Percentiles rank a stretch among this genome's conserved stretches.
These are phyloP conservation scores for Dicerorhinus sumatrensis DNA, from an alignment of 2,113 vertebrate species.

Conservation along the genomic window DNA sequence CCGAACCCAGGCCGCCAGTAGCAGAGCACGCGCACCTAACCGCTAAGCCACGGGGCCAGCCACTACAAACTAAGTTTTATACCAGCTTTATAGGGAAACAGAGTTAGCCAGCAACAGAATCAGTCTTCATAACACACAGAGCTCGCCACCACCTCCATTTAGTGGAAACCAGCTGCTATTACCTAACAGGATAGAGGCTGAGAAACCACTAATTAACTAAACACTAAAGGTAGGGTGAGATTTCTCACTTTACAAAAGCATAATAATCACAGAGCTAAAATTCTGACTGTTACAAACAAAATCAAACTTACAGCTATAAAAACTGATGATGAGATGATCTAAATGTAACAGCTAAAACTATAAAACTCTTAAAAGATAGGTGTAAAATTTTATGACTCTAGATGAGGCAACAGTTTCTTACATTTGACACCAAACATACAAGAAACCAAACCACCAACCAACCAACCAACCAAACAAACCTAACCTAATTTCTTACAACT, in stretches of 20 bases:
- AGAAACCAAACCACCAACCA: not conserved
- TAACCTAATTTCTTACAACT: not conserved
- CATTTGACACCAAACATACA: not conserved
- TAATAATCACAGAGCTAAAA: not conserved
- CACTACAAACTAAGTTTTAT: not conserved
- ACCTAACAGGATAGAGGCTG: not conserved
- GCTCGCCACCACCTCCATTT: conserved; percentile 28
- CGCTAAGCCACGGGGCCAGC: no score
- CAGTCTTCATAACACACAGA: not conserved
- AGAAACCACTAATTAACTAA: not conserved
- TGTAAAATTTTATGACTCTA: not conserved
- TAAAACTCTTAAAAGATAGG: not conserved
- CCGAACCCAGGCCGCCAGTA: no score
- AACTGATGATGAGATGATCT: not conserved
- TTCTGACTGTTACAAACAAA: not conserved
- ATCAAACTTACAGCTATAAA: not conserved
- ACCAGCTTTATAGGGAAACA: not conserved
- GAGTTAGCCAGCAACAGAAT: not conserved
- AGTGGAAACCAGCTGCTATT: conserved; percentile 28
- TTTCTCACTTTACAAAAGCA: not conserved
- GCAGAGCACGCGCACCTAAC: no score
- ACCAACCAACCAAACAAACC: not conserved
- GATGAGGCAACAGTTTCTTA: not conserved
- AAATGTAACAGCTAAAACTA: not conserved
- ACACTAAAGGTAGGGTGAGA: not conserved